A percentile compares a stretch with the other conserved stretches of the same genome.
Evolutionary conservation across 2,113 vertebrate genomes (phyloP).

Genomic region (Pachyramphus minor): DNA sequence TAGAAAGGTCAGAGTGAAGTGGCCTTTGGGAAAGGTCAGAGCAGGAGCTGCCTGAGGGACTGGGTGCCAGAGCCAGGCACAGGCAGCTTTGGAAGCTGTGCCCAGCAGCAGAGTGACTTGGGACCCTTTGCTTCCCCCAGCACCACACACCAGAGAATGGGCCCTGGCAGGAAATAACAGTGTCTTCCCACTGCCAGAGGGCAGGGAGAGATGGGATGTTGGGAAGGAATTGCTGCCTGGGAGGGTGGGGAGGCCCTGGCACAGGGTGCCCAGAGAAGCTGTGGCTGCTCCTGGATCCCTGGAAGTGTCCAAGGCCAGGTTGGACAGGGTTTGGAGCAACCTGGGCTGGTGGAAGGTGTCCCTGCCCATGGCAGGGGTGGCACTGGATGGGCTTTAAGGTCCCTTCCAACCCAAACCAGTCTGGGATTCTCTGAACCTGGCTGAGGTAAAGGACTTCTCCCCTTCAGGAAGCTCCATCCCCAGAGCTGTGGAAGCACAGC

Average conservation of each 20-base stretch:
- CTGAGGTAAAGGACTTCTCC: not conserved
- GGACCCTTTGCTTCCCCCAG: not conserved
- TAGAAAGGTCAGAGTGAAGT: not conserved
- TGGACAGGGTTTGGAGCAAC: not conserved
- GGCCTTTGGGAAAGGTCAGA: not conserved
- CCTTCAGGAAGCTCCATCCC: accelerated
- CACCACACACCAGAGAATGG: accelerated
- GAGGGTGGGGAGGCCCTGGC: not conserved
- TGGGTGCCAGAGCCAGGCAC: not conserved
- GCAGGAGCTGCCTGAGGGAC: not conserved
- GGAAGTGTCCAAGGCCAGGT: not conserved
- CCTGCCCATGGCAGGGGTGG: not conserved
- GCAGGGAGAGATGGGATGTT: not conserved
- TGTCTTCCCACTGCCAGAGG: accelerated
- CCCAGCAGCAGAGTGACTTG: not conserved
- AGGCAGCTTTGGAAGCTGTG: not conserved
- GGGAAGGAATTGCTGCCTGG: not conserved
- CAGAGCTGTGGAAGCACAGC: not conserved
- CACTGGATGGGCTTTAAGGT: accelerated
- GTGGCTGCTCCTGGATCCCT: not conserved
- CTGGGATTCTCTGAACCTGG: too few species aligned
- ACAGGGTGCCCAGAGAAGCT: not conserved
- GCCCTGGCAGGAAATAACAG: not conserved
- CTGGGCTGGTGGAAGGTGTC: not conserved
- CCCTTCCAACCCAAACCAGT: not conserved